A percentile compares a stretch with the other conserved stretches of the same genome.
phyloP scores from a whole-genome alignment of 2,797 vertebrate genomes.

The Lateolabrax maculatus region DNA sequence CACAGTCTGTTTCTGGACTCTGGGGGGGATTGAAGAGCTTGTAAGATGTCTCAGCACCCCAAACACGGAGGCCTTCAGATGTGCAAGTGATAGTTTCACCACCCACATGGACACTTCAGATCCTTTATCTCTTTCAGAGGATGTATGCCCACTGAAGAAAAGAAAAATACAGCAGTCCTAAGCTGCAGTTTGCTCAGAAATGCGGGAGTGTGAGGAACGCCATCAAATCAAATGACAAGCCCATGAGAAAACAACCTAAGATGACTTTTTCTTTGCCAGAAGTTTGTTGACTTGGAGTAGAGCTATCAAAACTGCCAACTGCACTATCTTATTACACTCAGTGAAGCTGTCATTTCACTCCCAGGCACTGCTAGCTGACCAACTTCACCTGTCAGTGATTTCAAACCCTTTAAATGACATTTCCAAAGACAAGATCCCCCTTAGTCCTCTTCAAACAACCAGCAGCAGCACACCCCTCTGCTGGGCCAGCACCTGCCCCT shows the following conservation, averaged over 20 bases:
- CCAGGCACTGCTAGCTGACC: conserved; percentile 5
- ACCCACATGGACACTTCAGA: conserved; percentile 47
- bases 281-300: conserved; percentile 9
- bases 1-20: conserved; percentile 16
- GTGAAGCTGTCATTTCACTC: conserved; percentile 33
- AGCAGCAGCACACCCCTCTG: conserved; percentile 6
- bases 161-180: conserved; percentile 10
- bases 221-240: neutral
- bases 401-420: conserved; percentile 16
- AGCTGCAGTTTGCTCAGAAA: conserved; percentile 13
- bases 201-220: conserved; percentile 7
- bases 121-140: conserved; percentile 34
- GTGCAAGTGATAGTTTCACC: conserved; percentile 51
- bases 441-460: conserved; percentile 7
- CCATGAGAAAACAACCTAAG: neutral
- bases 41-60: conserved; percentile 27
- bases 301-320: conserved; percentile 42
- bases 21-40: conserved; percentile 25
- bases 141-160: conserved; percentile 29
- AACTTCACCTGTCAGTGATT: conserved; percentile 41
- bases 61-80: conserved; percentile 50
- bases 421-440: conserved; percentile 27
- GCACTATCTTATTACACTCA: conserved; percentile 17
- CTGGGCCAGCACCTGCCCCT: conserved; percentile 6
- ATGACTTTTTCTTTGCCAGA: conserved; percentile 13